Evolutionary conservation across 92 coral and sea anemone genomes (phyloP).

Genomic region (Zoanthus solanderi): DNA sequence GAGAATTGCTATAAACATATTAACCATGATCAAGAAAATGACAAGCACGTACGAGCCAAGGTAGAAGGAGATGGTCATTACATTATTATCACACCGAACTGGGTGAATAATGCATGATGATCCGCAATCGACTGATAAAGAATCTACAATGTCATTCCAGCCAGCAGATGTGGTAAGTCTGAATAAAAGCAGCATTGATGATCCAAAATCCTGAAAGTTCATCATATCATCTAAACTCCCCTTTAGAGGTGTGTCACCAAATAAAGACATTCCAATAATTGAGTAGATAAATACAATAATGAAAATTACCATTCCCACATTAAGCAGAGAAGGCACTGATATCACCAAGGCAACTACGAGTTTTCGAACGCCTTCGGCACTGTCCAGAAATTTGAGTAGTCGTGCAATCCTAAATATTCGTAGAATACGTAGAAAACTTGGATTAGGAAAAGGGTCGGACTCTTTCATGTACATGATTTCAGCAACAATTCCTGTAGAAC

Average conservation of each 20-base stretch:
- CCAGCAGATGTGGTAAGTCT: slow-evolving; percentile 92
- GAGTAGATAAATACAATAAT: slow-evolving; percentile 92
- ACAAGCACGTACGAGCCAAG: slow-evolving; percentile 78
- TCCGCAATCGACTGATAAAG: slow-evolving; percentile 81
- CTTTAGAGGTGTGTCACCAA: slow-evolving; percentile 80
- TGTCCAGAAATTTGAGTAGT: slow-evolving; percentile 82
- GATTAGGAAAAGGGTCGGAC: slow-evolving; percentile 64
- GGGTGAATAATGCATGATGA: slow-evolving; percentile 39
- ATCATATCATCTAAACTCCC: slow-evolving; percentile 84
- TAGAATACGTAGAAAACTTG: slow-evolving; percentile 89
- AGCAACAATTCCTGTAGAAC: slow-evolving; percentile 70
- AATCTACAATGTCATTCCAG: slow-evolving; percentile 89
- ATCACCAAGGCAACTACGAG: slow-evolving; percentile 87
- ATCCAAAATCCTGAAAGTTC: slow-evolving; percentile 86
- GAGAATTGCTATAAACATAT: slow-evolving; percentile 96
- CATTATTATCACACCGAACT: slow-evolving; percentile 71
- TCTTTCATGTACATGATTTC: slow-evolving; percentile 59
- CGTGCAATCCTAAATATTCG: slow-evolving; percentile 94
- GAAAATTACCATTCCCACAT: slow-evolving; percentile 84
- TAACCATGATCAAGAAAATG: slow-evolving; percentile 84
- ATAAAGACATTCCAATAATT: slow-evolving; percentile 94
- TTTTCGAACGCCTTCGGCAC: slow-evolving; percentile 93
- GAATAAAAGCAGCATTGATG: slow-evolving; percentile 85
- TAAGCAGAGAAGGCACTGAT: slow-evolving; percentile 90
- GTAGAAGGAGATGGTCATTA: slow-evolving; percentile 54